Conservation (phyloP, 2,797 vertebrate species). For the Dendrocincla fuliginosa region DNA sequence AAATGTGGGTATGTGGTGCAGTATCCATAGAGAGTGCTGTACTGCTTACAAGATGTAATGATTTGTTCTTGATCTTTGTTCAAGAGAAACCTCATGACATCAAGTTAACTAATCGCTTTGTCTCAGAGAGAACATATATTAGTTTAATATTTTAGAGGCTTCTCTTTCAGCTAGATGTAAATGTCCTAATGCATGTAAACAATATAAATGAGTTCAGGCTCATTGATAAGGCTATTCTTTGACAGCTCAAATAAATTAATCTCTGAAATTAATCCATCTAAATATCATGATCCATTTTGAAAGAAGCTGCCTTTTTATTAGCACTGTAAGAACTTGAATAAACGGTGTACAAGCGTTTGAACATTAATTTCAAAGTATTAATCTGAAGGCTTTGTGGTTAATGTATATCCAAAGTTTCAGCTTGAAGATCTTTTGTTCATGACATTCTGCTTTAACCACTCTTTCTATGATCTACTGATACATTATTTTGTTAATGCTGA, state of each 20-base stretch:
- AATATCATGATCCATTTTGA: neutral
- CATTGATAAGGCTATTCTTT: neutral
- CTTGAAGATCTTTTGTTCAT: conserved; percentile 73
- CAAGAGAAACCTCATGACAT: neutral
- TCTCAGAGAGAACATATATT: neutral
- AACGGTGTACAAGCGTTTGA: neutral
- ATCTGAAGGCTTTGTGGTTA: conserved; percentile 17
- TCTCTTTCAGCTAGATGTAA: neutral
- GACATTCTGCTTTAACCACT: conserved; percentile 83
- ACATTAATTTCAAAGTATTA: conserved; percentile 16
- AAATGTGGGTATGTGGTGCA: neutral
- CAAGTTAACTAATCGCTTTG: neutral
- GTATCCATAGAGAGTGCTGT: neutral
- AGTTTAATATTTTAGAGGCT: neutral
- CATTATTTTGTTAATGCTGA: conserved; percentile 82
- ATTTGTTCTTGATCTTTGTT: neutral
- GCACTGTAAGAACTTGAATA: neutral
- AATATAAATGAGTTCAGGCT: neutral
- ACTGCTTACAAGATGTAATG: accelerated
- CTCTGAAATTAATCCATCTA: neutral
- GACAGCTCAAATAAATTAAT: neutral
- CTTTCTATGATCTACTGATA: conserved; percentile 79
- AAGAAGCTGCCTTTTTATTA: neutral
- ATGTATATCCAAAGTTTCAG: conserved; percentile 66
- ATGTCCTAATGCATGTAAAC: neutral